Evolutionary conservation across 1,140 invertebrate genomes (phyloP), one percentile per base, ranked within the genome.

Genomic region (Magallana gigas): DNA sequence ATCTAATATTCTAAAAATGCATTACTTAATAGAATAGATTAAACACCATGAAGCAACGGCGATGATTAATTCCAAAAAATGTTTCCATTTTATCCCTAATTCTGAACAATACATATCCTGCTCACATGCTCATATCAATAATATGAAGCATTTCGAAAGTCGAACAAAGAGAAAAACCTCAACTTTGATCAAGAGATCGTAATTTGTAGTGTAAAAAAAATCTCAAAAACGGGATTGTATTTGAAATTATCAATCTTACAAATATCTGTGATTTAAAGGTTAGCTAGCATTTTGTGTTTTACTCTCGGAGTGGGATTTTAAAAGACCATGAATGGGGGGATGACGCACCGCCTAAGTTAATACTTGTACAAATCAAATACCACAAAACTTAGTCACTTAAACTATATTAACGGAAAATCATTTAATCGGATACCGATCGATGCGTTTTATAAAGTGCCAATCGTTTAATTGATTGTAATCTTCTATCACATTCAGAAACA

Each of bases 401-500:
- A 76, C 18, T 76, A 29, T 48, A 76, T 76, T 29, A 18, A 76
- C 68, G 36, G 68, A 76, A 76, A 76, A 76, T 76, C 23, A 29
- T 76, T 76, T 76, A 76, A 76, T 76, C 68, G 68, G 68, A 76
- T 76, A 29, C 68, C 23, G 29, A 76, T 76, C 68, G 68, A 76
- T 76, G 68, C 68, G 68, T 76, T 29, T 76, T 76, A 76, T 76
- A 76, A 76, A 76, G 68, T 76, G 68, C 68, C 68, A 76, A 76
- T 76, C 68, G 68, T 76, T 76, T 76, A 76, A 76, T 76, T 76
- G 68, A 76, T 76, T 76, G 36, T 76, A 76, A 76, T 76, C 68
- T 76, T 29, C 68, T 76, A 36, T 68, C 64, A 68, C 64, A 18
- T n/a, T 68, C 64, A 68, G 23, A 48, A 36, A 76, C 23, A 76